phyloP scores from a whole-genome alignment of 2,888 invertebrate species.

The Pollenia griseotomentosa region DNA sequence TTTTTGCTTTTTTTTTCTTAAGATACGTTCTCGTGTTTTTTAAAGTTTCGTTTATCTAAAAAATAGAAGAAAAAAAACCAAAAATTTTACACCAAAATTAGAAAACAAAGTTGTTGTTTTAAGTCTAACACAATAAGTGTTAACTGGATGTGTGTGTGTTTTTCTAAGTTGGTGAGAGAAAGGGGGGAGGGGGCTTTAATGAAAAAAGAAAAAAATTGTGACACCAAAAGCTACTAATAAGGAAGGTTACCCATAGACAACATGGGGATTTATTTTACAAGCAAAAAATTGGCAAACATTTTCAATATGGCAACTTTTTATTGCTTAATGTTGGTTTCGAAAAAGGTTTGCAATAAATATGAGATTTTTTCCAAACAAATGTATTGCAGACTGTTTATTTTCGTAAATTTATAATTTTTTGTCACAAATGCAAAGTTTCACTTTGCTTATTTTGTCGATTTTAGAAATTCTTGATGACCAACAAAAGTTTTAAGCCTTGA shows the following conservation, averaged over 20 bases:
- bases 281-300: neutral
- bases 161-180: conserved; percentile 37
- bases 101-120: conserved; percentile 69
- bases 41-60: conserved; percentile 67
- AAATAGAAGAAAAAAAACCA: conserved; percentile 48
- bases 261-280: conserved; percentile 6
- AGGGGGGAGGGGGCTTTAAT: conserved; percentile 13
- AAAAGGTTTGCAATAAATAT: conserved; percentile 12
- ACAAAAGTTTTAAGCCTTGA: no score
- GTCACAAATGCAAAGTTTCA: no score
- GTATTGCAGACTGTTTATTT: no score
- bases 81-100: conserved; percentile 52
- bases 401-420: no score
- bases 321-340: conserved; percentile 11
- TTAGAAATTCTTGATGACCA: no score
- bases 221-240: conserved; percentile 70
- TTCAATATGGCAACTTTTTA: conserved; percentile 5
- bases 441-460: no score
- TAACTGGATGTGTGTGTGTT: conserved; percentile 46
- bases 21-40: conserved; percentile 72
- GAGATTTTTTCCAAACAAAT: neutral
- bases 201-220: conserved; percentile 58
- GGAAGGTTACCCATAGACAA: conserved; percentile 65
- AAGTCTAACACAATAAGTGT: conserved; percentile 63
- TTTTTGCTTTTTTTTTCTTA: conserved; percentile 58